A percentile compares a stretch with the other conserved stretches of the same genome.
phyloP scores from a whole-genome alignment of 2,888 invertebrate species.

The Podabrus alpinus region DNA sequence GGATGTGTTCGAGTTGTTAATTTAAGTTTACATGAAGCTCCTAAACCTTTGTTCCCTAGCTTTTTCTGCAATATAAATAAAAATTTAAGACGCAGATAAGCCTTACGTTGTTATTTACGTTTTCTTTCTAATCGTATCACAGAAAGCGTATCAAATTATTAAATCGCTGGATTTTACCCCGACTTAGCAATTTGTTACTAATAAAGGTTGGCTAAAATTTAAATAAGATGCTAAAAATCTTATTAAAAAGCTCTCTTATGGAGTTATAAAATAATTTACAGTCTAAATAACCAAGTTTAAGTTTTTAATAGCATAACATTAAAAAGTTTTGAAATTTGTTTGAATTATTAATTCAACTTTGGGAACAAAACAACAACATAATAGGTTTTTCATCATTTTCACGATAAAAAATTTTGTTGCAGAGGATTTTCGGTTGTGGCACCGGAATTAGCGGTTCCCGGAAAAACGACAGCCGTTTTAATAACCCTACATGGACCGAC shows the following conservation, averaged over 20 bases:
- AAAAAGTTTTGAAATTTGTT: not conserved
- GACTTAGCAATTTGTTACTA: not conserved
- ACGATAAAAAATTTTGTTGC: slow-evolving; percentile 44
- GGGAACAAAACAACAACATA: not conserved
- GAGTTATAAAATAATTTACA: not conserved
- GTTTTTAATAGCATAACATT: not conserved
- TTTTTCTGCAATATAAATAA: not conserved
- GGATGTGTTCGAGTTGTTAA: slow-evolving; percentile 26
- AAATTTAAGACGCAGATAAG: not conserved
- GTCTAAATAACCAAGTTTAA: not conserved
- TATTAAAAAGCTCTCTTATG: not conserved
- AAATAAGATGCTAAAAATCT: not conserved
- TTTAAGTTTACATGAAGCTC: slow-evolving; percentile 19
- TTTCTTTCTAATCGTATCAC: not conserved
- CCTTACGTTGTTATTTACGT: not conserved
- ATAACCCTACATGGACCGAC: slow-evolving; percentile 64
- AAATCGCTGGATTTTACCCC: not conserved
- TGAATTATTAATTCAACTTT: not conserved
- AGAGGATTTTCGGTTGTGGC: slow-evolving; percentile 70
- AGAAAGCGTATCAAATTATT: not conserved
- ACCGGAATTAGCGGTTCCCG: slow-evolving; percentile 68
- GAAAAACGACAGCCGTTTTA: slow-evolving; percentile 67
- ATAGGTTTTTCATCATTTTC: not conserved
- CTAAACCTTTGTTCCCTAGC: not conserved
- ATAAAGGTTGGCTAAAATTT: not conserved